Percentiles rank a stretch among this genome's conserved stretches.
Evolutionary conservation across 2,888 invertebrate genomes (phyloP).

Genomic region (Mamestra brassicae): DNA sequence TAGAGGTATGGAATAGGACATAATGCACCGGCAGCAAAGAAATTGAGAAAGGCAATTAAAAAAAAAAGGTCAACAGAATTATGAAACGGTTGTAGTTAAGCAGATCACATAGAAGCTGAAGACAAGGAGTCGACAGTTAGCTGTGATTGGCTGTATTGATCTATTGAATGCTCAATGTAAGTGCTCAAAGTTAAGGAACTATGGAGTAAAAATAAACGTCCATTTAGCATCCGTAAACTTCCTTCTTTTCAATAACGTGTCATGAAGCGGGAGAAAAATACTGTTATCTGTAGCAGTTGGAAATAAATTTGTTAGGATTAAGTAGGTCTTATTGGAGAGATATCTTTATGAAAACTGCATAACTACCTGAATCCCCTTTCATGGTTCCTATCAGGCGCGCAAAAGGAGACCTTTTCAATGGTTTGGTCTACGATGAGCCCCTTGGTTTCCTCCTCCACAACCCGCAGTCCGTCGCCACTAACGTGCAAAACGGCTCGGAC

Average conservation of each 20-base stretch:
- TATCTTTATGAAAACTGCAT: neutral
- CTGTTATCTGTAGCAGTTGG: no score
- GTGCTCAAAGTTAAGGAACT: constrained; percentile 3
- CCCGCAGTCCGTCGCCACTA: constrained; percentile 98
- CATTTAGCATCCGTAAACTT: neutral
- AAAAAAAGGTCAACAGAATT: neutral
- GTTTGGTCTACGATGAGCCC: constrained; percentile 99
- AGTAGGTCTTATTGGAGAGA: no score
- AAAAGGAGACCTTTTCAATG: constrained; percentile 99
- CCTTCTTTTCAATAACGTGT: neutral
- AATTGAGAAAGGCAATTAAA: no score
- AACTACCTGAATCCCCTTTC: constrained; percentile 96
- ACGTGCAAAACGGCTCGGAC: constrained; percentile 97
- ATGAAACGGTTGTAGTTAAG: neutral
- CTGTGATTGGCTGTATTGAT: constrained; percentile 8
- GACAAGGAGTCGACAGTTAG: neutral
- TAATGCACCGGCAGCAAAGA: neutral
- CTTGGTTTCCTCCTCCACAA: constrained; percentile 99
- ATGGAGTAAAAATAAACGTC: neutral
- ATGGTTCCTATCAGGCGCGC: constrained; percentile 99
- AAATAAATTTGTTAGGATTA: neutral
- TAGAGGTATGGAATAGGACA: neutral
- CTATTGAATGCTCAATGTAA: neutral
- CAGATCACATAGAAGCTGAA: neutral
- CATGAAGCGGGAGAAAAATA: neutral